Percentiles rank a stretch among this genome's conserved stretches.
phyloP scores from a whole-genome alignment of 2,888 invertebrate species.

The Eilema depressum region DNA sequence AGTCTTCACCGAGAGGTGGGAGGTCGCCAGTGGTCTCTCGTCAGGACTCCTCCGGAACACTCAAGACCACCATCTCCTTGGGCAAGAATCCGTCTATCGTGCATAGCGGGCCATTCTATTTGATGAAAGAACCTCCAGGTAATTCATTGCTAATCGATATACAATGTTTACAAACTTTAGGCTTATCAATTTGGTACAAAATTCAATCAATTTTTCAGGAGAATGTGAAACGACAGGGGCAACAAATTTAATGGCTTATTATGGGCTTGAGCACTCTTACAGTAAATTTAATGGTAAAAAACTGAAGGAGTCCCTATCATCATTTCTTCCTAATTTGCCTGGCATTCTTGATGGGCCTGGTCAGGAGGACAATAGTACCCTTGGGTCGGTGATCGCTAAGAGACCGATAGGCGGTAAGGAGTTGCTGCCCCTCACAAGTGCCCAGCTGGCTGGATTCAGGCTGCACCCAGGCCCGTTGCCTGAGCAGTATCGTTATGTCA shows the following conservation, averaged over 20 bases:
- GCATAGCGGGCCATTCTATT: constrained; percentile 98
- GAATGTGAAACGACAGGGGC: constrained; percentile 98
- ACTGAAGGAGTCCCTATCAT: constrained; percentile 97
- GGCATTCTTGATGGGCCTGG: constrained; percentile 98
- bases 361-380: constrained; percentile 93
- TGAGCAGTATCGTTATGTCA: constrained; percentile 97
- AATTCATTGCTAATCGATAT: constrained; percentile 46
- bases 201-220: constrained; percentile 79
- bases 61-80: constrained; percentile 98
- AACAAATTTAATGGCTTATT: constrained; percentile 98
- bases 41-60: constrained; percentile 98
- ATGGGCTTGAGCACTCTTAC: constrained; percentile 98
- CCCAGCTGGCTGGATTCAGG: constrained; percentile 96
- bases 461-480: constrained; percentile 98
- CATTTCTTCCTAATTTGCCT: constrained; percentile 97
- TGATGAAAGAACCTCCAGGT: constrained; percentile 98
- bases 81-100: constrained; percentile 99
- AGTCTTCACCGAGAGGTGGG: constrained; percentile 97
- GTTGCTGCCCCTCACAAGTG: constrained; percentile 93
- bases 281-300: constrained; percentile 99
- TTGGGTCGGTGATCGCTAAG: constrained; percentile 97
- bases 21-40: constrained; percentile 98
- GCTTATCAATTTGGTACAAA: background rate
- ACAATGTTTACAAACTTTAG: constrained; percentile 27
- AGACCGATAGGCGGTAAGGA: constrained; percentile 96